A percentile compares a stretch with the other conserved stretches of the same genome.
phyloP scores from a whole-genome alignment of 2,888 invertebrate genomes.

The Clivina fossor region DNA sequence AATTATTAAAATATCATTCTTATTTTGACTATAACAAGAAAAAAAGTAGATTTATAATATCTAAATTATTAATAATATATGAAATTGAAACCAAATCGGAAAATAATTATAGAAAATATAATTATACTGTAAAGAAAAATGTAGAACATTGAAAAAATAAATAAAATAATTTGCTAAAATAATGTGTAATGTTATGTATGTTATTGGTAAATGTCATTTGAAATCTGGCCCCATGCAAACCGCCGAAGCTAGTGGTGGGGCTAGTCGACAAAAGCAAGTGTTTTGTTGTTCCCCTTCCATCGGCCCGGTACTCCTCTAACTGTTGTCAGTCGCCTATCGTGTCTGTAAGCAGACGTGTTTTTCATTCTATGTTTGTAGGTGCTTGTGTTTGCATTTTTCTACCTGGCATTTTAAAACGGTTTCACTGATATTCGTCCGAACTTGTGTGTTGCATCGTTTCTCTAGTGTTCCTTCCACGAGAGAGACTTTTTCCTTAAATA shows the following conservation, averaged over 20 bases:
- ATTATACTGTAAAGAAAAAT: neutral
- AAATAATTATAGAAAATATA: neutral
- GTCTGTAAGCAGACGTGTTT: conserved; percentile 7
- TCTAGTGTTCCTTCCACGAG: neutral
- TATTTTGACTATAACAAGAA: too few relatives aligned
- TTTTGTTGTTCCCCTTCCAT: conserved; percentile 18
- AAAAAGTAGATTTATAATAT: too few relatives aligned
- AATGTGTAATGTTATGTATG: too few relatives aligned
- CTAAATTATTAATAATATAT: too few relatives aligned
- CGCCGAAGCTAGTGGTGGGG: conserved; percentile 13
- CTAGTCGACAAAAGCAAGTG: conserved; percentile 15
- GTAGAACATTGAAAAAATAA: neutral
- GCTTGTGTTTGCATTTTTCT: conserved; percentile 9
- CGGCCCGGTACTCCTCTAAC: neutral
- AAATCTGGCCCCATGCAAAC: conserved; percentile 11
- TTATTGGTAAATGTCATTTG: conserved; percentile 1
- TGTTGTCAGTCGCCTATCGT: conserved; percentile 11
- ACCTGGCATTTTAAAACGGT: conserved; percentile 12
- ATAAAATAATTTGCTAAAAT: neutral
- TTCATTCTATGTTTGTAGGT: conserved; percentile 17
- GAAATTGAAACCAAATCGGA: too few relatives aligned
- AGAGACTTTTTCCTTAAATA: neutral
- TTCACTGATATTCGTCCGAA: neutral
- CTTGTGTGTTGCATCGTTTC: neutral
- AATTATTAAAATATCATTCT: too few relatives aligned